Conservation (phyloP, 2,797 vertebrate species). For the Epinephelus malabaricus region DNA sequence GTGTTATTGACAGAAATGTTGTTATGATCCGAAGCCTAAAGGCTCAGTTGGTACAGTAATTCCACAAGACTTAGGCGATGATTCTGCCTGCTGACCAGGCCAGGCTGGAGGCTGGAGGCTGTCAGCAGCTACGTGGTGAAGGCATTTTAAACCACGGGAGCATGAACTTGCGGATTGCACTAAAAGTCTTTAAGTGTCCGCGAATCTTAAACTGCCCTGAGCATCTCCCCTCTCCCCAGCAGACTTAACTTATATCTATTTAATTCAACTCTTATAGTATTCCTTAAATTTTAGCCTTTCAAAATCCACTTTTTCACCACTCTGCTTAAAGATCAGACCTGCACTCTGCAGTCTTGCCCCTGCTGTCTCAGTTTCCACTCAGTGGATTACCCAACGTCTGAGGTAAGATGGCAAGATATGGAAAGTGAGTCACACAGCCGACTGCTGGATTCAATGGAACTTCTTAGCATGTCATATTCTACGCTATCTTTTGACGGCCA, state of each 20-base stretch:
- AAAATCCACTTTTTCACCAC: constrained; percentile 36
- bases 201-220: constrained; percentile 48
- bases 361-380: constrained; percentile 65
- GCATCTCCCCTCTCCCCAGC: constrained; percentile 19
- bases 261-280: constrained; percentile 46
- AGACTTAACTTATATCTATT: constrained; percentile 38
- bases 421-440: constrained; percentile 71
- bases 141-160: constrained; percentile 41
- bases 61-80: constrained; percentile 48
- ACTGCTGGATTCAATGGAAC: constrained; percentile 61
- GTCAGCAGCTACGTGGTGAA: constrained; percentile 53
- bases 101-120: constrained; percentile 50
- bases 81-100: constrained; percentile 55
- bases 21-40: constrained; percentile 65
- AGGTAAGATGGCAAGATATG: constrained; percentile 61
- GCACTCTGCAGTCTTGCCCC: constrained; percentile 23
- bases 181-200: constrained; percentile 59
- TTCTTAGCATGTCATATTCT: constrained; percentile 64
- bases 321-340: constrained; percentile 52
- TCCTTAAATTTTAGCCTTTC: constrained; percentile 33
- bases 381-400: constrained; percentile 56
- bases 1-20: constrained; percentile 72
- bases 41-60: constrained; percentile 66
- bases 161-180: constrained; percentile 48
- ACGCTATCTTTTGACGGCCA: constrained; percentile 72